Evolutionary conservation across 2,797 vertebrate species (phyloP).

Genomic region (Simalia tracyae): DNA sequence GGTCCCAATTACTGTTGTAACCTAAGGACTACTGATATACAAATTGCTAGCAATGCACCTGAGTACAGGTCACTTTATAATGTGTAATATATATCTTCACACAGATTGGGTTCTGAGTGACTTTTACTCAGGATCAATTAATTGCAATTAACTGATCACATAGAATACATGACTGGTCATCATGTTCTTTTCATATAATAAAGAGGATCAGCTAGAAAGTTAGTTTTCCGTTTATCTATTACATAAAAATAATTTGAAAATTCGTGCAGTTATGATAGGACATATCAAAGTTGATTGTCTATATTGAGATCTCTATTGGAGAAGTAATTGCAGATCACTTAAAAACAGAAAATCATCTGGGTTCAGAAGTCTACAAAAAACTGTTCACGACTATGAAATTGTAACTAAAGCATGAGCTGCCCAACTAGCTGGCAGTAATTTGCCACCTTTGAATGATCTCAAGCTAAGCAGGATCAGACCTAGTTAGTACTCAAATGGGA

Average conservation of each 20-base stretch:
- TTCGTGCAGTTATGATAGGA: neutral
- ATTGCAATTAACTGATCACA: neutral
- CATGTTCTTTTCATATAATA: neutral
- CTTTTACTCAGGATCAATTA: neutral
- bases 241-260: neutral
- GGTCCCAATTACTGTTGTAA: neutral
- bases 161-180: neutral
- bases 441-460: neutral
- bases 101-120: neutral
- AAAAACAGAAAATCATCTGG: neutral
- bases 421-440: neutral
- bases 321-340: neutral
- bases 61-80: neutral
- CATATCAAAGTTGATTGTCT: neutral
- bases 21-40: neutral
- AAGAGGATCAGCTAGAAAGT: neutral
- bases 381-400: neutral
- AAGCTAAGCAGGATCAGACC: neutral
- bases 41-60: neutral
- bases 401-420: too few species aligned
- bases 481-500: neutral
- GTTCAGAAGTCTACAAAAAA: neutral
- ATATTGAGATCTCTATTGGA: neutral
- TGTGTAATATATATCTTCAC: neutral
- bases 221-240: neutral